Percentiles rank a stretch among this genome's conserved stretches.
These are phyloP conservation scores for Rhopalosiphum nymphaeae DNA, from an alignment of 2,888 invertebrate genomes.

Conservation along the genomic window DNA sequence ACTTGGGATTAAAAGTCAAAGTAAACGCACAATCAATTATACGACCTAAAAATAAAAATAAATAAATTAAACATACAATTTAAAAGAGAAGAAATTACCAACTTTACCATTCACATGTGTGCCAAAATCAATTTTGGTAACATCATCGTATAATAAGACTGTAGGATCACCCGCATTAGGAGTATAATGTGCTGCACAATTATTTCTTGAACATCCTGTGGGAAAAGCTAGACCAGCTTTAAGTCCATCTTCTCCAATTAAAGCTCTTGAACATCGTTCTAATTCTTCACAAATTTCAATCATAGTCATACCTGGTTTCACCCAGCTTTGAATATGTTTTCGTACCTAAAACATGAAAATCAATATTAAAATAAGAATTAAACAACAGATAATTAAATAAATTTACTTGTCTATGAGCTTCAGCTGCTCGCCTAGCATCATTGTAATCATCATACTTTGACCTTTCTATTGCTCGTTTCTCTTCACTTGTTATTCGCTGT, in stretches of 20 bases:
- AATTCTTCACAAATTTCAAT: conserved; percentile 97
- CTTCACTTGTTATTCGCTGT: conserved; percentile 86
- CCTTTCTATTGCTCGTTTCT: conserved; percentile 90
- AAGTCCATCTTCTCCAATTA: conserved; percentile 95
- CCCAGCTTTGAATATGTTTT: conserved; percentile 90
- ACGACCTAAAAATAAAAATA: conserved; percentile 73
- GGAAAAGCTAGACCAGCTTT: conserved; percentile 96
- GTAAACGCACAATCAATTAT: conserved; percentile 99
- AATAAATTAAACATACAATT: neutral
- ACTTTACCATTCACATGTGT: conserved; percentile 91
- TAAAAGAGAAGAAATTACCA: neutral
- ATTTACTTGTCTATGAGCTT: conserved; percentile 92
- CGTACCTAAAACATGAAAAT: conserved; percentile 77
- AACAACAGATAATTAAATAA: conserved; percentile 10
- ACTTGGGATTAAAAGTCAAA: conserved; percentile 94
- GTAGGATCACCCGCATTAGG: conserved; percentile 98
- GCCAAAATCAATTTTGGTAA: conserved; percentile 99
- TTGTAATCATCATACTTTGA: conserved; percentile 94
- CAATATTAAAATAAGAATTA: neutral
- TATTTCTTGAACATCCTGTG: conserved; percentile 98
- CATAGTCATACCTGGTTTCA: conserved; percentile 99
- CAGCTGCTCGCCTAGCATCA: conserved; percentile 95
- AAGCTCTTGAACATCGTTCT: conserved; percentile 89
- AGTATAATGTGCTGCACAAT: conserved; percentile 99
- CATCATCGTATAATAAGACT: conserved; percentile 94